phyloP scores from a whole-genome alignment of 2,888 invertebrate species.

The Himalopsyche kuldschensis region DNA sequence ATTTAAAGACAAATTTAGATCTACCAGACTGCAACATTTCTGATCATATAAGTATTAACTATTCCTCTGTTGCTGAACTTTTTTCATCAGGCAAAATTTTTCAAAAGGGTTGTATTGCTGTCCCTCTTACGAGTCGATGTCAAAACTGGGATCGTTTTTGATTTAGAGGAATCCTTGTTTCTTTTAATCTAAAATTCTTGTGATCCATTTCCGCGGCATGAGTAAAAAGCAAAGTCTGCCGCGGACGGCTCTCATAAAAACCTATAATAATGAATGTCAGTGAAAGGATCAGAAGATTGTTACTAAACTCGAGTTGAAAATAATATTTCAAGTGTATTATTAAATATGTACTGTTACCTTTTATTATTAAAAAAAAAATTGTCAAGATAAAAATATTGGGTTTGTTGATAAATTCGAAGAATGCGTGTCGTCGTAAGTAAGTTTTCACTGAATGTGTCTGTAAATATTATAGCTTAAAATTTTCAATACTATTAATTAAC shows the following conservation, averaged over 20 bases:
- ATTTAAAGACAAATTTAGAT: too few species aligned
- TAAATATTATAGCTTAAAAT: not conserved
- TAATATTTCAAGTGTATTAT: not conserved
- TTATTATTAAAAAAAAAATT: not conserved
- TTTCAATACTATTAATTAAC: not conserved
- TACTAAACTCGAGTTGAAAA: not conserved
- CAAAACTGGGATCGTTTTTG: not conserved
- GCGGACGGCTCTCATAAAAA: not conserved
- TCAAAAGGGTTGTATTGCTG: too few species aligned
- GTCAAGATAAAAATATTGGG: not conserved
- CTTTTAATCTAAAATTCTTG: not conserved
- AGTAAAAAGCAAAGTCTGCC: not conserved
- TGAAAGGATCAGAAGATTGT: not conserved
- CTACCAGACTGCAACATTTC: too few species aligned
- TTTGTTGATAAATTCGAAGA: not conserved
- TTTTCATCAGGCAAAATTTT: too few species aligned
- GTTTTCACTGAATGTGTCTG: not conserved
- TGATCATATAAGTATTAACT: too few species aligned
- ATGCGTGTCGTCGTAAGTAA: not conserved
- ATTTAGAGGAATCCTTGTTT: not conserved
- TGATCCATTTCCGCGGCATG: not conserved
- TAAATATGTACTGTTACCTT: slow-evolving; percentile 4
- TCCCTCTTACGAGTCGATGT: not conserved
- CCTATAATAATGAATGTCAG: not conserved
- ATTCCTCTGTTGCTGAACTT: too few species aligned